These are phyloP conservation scores for Patagioenas fasciata DNA, from an alignment of 2,113 vertebrate species.

Conservation along the genomic window DNA sequence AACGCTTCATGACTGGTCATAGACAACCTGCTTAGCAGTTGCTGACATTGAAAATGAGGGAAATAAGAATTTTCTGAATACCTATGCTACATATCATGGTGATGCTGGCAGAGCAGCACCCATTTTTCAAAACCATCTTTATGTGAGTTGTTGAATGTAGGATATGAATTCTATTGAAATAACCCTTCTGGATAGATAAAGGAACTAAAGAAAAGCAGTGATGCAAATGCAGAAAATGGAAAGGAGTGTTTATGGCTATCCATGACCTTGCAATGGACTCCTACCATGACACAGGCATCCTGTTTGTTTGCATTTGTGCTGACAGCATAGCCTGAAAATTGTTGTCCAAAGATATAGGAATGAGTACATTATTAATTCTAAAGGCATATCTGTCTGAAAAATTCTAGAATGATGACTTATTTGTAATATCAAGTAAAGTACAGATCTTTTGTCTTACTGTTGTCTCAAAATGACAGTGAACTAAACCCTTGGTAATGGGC, in stretches of 20 bases:
- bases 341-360: not conserved
- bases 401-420: constrained; percentile 1
- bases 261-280: not conserved
- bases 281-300: not conserved
- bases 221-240: not conserved
- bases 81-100: not conserved
- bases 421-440: not conserved
- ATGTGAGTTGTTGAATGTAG: not conserved
- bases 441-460: constrained; percentile 42
- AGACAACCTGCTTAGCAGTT: not conserved
- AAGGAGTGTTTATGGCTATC: not conserved
- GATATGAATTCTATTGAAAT: not conserved
- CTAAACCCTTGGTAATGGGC: constrained; percentile 27
- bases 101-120: not conserved
- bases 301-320: not conserved
- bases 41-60: not conserved
- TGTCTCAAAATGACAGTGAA: constrained; percentile 20
- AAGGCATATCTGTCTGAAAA: not conserved
- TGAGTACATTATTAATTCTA: not conserved
- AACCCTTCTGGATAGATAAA: not conserved
- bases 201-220: not conserved
- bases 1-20: fast-evolving
- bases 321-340: not conserved
- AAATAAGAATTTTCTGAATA: not conserved
- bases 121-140: not conserved